Evolutionary conservation across 2,888 invertebrate species (phyloP), one percentile per base, ranked within the genome.

Genomic region (Hydraecia micacea): DNA sequence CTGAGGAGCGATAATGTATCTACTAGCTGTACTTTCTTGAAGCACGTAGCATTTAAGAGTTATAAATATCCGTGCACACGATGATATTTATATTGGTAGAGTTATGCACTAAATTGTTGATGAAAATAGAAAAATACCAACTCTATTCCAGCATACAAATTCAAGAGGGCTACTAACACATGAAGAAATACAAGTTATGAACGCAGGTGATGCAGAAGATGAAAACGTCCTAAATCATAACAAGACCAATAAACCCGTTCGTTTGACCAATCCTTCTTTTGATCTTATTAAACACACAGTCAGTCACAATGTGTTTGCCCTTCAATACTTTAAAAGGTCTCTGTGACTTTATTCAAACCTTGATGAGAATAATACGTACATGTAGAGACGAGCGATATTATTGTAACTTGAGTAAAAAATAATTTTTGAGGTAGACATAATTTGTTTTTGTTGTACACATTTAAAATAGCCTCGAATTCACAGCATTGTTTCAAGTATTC

Each of bases 311-410:
- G 62, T 77, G 71, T 77, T 73, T 84, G 73, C 80, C 87, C 83
- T 87, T 83, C 83, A 83, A 88, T 88, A 69, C 70, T 72, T 80
- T 75, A 79, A 87, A 87, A 85, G 86, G 86, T 88, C 83, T 80
- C 76, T 32, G 75, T 86, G 86, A 87, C 83, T 82, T 87, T 85
- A 87, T 80, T 73, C 70, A 80, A 80, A 79, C 86, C 86, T 86
- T 81, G 79, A 77, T 87, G 79, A 78, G 77, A 73, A 79, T 77
- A 79, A 80, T 80, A 73, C 73, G 71, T 62, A 63, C 63, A 36
- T 67, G 46, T 71, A 72, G 73, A 79, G 55, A 66, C 67, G 71
- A 75, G 72, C 60, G 71, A 86, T 77, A 81, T 73, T 79, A 78
- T 87, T 80, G 70, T 82, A 77, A 81, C 46, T 76, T 75, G 66